Evolutionary conservation across 1,140 invertebrate species (phyloP), one percentile per base, ranked within the genome.

Genomic region (Ceratina calcarata): DNA sequence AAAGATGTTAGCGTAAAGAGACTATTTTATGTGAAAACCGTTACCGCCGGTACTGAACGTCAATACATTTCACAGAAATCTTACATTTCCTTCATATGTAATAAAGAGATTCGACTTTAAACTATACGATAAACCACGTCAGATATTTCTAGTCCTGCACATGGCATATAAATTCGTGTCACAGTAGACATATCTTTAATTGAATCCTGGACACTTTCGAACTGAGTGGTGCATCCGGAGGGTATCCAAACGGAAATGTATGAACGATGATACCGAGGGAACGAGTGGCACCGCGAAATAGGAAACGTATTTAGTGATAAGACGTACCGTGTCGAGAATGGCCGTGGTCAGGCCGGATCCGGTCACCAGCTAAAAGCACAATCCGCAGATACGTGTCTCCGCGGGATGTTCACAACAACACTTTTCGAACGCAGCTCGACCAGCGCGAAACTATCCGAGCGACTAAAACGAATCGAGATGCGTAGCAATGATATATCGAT

Each of bases 241-340:
- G 4, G 27, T 32, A 32, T 32, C 27, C 27, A 32, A 32, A 32
- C 27, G 4, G 1, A 32, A 32, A 32, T 32, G 2, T 32, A 32
- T 32, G 27, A 45, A 7, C 37, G 3, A 0, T 45, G 10, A 8
- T 6, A 45, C 0, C 37, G 37, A 6, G 0, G 0, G 7, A 45
- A 45, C 37, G 37, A 45, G 0, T 8, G 3, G 2, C 0, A 10
- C 37, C 37, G 37, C 37, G 37, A 7, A 10, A 45, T 45, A 45
- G 3, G 8, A 8, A 45, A 45, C 2, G 7, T 45, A 6, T 45
- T 8, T 13, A 75, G 55, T 66, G 49, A 89, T 10, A 45, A 45
- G 8, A 93, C 91, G 45, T 89, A 93, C 92, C 92, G 92, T 92
- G 90, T 93, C 92, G 92, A 93, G 91, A 93, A 93, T 93, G 92